Base-by-base conservation (phyloP, 2,888 invertebrate genomes). In the Pseudococcus jackbeardsleyi region DNA sequence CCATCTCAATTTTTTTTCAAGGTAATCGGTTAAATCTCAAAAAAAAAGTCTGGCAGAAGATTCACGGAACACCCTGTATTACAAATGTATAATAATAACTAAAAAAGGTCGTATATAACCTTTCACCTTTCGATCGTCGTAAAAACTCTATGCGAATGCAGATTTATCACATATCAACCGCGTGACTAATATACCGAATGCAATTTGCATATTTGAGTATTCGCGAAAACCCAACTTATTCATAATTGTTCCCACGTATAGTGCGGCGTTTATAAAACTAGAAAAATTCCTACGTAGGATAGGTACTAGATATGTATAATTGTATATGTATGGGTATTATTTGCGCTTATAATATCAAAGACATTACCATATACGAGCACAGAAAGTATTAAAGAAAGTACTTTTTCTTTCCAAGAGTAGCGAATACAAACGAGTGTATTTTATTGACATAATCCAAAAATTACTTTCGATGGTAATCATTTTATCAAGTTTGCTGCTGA, bases 181-280 rank as follows among this genome's bases (percentile, higher is more conserved):
- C 42, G 26, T 33, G 72, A 72, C 72, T 72, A 72, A 72, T 72
- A 72, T 72, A 72, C 72, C 72, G 33, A 33, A 7, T 33, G 33
- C 72, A 15, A 72, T 72, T 72, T 72, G 33, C 72, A 72, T 72
- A 72, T 72, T 72, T 33, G 72, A 72, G 72, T 72, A 72, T 72
- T 72, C 33, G 72, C 72, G 72, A 72, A 72, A 64, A 64, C 64
- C 64, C 64, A 64, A 64, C 64, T 64, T 64, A 64, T 64, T 64
- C 64, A 64, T 64, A 64, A 64, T 64, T 64, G 64, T 64, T 64
- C 64, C 64, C 64, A 64, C 64, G 64, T 64, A n/a, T n/a, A 64
- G 22, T 8, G 19, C 11, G 22, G 4, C 22, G 19, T 64, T 64
- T 64, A 33, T 33, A 64, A 64, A 64, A 64, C 22, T 64, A 64